Base-by-base conservation (phyloP, 2,797 vertebrate species). In the Sebastes taczanowskii region DNA sequence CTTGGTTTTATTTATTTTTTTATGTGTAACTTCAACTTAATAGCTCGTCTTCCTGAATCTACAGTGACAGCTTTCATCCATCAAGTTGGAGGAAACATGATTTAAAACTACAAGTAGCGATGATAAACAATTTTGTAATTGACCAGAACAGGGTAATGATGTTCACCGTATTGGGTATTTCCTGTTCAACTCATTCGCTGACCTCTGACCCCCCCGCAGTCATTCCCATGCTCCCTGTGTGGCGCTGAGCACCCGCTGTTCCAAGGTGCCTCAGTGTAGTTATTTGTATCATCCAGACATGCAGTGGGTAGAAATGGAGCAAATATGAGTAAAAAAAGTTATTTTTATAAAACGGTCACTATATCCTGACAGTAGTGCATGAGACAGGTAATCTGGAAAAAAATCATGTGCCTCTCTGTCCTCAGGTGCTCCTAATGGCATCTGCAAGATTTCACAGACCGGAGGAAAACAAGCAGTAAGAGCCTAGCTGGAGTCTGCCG, bases 111-210 rank as follows among this genome's bases (percentile, higher is more conserved):
- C 22, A 7, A 70, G 66, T 42, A 53, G 52, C 67, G 1, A 71
- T 81, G 86, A 91, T 53, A 81, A 89, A 88, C 90, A 71, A 4
- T 82, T 82, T 78, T 55, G 71, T 90, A 90, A 90, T 85, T 90
- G 86, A 78, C 0, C 82, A 74, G 78, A 86, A 81, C 86, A 87
- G 77, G 61, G 16, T 90, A 90, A 92, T 82, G 83, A 87, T 49
- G 83, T 83, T 89, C 38, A 78, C 60, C 64, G 4, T 89, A 91
- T 91, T 91, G 90, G 82, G 76, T 81, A 81, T 89, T 92, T 93
- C 92, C 91, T 92, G 89, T 90, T 91, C 77, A 67, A 60, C 86
- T 89, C 89, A 72, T 81, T 87, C 7, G 2, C 14, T 71, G 86
- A 92, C 81, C 89, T 89, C 30, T 88, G 74, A 92, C 88, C 88